phyloP scores from a whole-genome alignment of 23 tunicate species.

The Ciona savignyi region DNA sequence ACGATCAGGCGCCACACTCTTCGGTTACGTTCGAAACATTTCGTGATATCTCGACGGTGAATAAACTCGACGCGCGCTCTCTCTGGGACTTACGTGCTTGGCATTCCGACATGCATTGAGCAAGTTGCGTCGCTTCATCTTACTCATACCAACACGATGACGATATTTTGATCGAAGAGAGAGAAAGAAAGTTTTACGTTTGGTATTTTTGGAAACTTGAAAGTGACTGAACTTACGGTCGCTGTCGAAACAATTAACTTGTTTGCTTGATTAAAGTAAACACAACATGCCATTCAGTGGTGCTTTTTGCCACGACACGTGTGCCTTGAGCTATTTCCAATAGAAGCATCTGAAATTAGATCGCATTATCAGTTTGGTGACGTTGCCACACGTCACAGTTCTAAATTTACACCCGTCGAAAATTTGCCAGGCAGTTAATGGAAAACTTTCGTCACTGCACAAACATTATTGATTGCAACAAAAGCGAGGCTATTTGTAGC shows the following conservation, averaged over 20 bases:
- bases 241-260: no score
- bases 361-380: not conserved
- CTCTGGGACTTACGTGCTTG: not conserved
- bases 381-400: not conserved
- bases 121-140: not conserved
- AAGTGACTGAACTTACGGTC: no score
- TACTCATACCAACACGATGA: not conserved
- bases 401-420: not conserved
- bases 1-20: not conserved
- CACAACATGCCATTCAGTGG: no score
- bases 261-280: no score
- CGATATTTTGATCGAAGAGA: no score
- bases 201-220: no score
- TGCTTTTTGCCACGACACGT: not conserved
- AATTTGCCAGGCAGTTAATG: not conserved
- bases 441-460: not conserved
- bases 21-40: not conserved
- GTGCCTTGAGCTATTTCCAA: not conserved
- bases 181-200: no score
- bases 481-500: no score
- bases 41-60: not conserved
- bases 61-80: not conserved
- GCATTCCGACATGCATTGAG: not conserved
- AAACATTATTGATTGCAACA: not conserved
- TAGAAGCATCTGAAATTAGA: not conserved